These are phyloP conservation scores for Rhinophrynus dorsalis DNA, from an alignment of 2,797 vertebrate genomes.

Conservation along the genomic window DNA sequence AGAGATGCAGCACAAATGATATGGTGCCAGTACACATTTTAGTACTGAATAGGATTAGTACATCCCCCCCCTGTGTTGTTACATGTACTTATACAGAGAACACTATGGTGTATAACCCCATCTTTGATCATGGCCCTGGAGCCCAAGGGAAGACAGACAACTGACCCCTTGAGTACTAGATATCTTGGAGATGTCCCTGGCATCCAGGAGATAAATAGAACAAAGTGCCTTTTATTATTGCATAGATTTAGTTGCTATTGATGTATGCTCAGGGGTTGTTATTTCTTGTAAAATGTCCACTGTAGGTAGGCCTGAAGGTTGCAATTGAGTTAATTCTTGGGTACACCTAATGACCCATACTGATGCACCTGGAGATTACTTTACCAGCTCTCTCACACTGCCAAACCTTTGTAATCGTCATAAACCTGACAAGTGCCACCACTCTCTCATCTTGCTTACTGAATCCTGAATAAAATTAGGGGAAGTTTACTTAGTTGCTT, in stretches of 20 bases:
- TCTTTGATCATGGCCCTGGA: no score
- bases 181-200: no score
- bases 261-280: slow-evolving; percentile 16
- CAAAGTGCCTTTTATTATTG: background rate
- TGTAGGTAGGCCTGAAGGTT: slow-evolving; percentile 24
- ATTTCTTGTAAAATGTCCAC: slow-evolving; percentile 22
- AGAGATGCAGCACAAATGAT: no score
- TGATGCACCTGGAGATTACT: slow-evolving; percentile 20
- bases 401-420: slow-evolving; percentile 27
- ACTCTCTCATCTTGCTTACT: slow-evolving; percentile 52
- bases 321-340: slow-evolving; percentile 29
- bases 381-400: slow-evolving; percentile 27
- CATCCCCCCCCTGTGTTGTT: no score
- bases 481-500: slow-evolving; percentile 69
- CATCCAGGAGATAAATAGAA: background rate
- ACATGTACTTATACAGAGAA: no score
- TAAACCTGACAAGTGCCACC: slow-evolving; percentile 36
- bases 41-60: no score
- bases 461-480: slow-evolving; percentile 58
- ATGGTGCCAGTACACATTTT: no score
- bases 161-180: no score
- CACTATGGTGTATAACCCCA: no score
- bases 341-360: slow-evolving; percentile 35
- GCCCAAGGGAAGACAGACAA: no score
- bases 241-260: background rate